Conservation (phyloP, 2,113 vertebrate species). For the Boulengeromyrus knoepffleri region DNA sequence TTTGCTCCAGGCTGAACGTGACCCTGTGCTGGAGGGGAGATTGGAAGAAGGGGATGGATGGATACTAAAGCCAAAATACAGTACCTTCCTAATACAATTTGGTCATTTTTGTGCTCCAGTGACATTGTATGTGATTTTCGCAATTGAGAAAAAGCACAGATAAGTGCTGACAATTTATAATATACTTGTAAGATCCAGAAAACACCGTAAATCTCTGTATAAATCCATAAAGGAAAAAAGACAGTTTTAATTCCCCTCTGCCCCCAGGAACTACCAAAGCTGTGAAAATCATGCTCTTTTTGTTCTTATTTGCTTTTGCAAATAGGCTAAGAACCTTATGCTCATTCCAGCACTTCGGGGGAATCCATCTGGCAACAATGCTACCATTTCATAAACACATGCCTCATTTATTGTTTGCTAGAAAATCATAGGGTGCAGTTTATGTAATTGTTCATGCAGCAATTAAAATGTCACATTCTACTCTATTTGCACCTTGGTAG, state of each 20-base stretch:
- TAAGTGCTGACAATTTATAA: neutral
- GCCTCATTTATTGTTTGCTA: neutral
- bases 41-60: neutral
- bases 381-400: neutral
- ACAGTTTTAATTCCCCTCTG: neutral
- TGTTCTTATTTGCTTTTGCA: neutral
- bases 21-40: neutral
- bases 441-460: neutral
- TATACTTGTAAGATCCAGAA: neutral
- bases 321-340: neutral
- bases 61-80: neutral
- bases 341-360: neutral
- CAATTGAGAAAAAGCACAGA: neutral
- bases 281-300: neutral
- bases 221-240: neutral
- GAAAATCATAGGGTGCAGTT: neutral
- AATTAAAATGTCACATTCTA: neutral
- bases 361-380: neutral
- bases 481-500: neutral
- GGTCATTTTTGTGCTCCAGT: neutral
- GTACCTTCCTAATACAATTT: neutral
- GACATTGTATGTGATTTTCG: neutral
- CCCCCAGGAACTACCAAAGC: neutral
- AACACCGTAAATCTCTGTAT: neutral
- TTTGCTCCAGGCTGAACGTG: neutral